Conservation (phyloP, 2,113 vertebrate species). For the Datnioides undecimradiatus region DNA sequence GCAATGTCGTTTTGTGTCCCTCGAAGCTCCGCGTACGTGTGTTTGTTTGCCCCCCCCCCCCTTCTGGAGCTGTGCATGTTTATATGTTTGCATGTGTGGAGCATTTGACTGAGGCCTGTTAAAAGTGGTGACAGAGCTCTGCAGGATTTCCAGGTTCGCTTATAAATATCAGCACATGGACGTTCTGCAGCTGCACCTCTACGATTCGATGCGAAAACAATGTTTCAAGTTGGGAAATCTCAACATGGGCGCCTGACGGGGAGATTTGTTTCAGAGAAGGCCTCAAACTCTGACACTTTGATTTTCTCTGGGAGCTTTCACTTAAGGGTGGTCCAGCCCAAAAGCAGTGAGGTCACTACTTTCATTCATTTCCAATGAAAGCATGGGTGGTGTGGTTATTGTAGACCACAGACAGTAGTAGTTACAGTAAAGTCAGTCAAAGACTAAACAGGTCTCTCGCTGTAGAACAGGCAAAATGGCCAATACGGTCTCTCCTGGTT, state of each 20-base stretch:
- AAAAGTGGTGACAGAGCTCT: conserved; percentile 42
- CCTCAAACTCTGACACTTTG: conserved; percentile 37
- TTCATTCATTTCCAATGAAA: conserved; percentile 78
- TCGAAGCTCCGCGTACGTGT: background rate
- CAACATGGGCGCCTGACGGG: conserved; percentile 7
- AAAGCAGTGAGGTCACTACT: conserved; percentile 61
- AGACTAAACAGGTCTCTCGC: conserved; percentile 50
- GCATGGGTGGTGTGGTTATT: conserved; percentile 64
- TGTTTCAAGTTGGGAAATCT: conserved; percentile 29
- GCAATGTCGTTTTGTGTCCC: conserved; percentile 29
- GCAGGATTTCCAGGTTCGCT: conserved; percentile 44
- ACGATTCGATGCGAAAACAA: conserved; percentile 1
- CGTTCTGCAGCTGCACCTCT: conserved; percentile 46
- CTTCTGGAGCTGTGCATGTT: background rate
- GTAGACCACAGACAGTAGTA: conserved; percentile 73
- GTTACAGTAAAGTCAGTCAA: conserved; percentile 60
- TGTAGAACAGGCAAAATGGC: conserved; percentile 53
- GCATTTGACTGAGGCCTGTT: conserved; percentile 52
- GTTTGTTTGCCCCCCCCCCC: conserved; percentile 21
- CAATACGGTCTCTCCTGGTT: conserved; percentile 31
- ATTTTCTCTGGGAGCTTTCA: conserved; percentile 48
- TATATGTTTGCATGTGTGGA: conserved; percentile 14
- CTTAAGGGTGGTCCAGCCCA: conserved; percentile 66
- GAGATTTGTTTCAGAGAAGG: conserved; percentile 34
- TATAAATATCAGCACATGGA: conserved; percentile 43